Evolutionary conservation across 2,797 vertebrate genomes (phyloP).

Genomic region (Protonibea diacanthus): DNA sequence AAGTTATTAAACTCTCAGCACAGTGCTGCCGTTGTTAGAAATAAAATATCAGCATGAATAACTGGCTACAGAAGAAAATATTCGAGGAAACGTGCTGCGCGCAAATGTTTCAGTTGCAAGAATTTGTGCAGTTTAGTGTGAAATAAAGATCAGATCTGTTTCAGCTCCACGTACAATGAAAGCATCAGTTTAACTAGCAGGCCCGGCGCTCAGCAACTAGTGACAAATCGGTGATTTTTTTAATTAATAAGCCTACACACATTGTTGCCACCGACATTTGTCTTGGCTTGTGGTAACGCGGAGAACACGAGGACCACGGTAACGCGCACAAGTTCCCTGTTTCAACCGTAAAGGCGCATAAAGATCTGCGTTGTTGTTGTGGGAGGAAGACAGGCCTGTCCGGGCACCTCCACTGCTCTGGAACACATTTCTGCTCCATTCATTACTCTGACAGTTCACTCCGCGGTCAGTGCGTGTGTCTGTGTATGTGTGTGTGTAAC

Average conservation of each 20-base stretch:
- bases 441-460: constrained; percentile 81
- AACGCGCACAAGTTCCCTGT: constrained; percentile 49
- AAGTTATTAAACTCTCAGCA: background rate
- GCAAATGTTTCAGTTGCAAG: fast-evolving
- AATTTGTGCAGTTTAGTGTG: background rate
- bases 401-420: constrained; percentile 78
- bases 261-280: constrained; percentile 33
- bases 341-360: constrained; percentile 57
- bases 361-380: constrained; percentile 67
- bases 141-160: background rate
- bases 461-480: constrained; percentile 60
- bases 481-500: constrained; percentile 27
- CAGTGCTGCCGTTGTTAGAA: background rate
- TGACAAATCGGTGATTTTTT: constrained; percentile 5
- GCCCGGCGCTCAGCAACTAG: constrained; percentile 11
- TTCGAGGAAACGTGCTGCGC: background rate
- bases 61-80: background rate
- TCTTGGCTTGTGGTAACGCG: constrained; percentile 40
- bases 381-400: constrained; percentile 78
- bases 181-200: background rate
- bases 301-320: constrained; percentile 44
- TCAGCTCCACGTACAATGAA: background rate
- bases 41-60: background rate
- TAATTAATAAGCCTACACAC: constrained; percentile 30
- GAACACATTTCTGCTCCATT: constrained; percentile 79